Conservation (phyloP, 2,888 invertebrate genomes). For the Hybos culiciformis region DNA sequence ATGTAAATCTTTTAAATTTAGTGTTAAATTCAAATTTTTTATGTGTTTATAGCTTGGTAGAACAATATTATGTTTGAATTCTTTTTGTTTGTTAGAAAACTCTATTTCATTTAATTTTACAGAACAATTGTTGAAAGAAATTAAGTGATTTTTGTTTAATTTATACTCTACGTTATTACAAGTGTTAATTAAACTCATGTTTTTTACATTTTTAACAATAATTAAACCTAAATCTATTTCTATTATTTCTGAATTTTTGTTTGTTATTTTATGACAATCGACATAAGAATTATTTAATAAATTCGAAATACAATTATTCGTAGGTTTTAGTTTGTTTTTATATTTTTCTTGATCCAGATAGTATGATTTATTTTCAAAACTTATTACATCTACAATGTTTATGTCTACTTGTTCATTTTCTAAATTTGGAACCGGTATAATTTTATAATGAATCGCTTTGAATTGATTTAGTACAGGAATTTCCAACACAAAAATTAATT, state of each 20-base stretch:
- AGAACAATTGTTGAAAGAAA: slow-evolving; percentile 7
- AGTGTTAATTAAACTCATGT: slow-evolving; percentile 3
- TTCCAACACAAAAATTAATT: background rate
- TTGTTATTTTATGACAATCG: background rate
- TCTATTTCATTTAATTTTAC: too few species aligned
- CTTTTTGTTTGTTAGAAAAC: too few species aligned
- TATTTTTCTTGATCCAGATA: background rate
- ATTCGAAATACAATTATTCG: background rate
- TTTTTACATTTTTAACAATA: slow-evolving; percentile 6
- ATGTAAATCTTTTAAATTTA: too few species aligned
- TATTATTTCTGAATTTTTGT: background rate
- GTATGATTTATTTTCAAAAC: background rate
- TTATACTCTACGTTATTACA: slow-evolving; percentile 6
- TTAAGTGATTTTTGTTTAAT: slow-evolving; percentile 3
- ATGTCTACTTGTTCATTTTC: background rate
- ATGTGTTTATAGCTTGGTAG: too few species aligned
- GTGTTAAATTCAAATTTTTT: too few species aligned
- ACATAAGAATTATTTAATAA: too few species aligned
- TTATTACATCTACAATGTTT: background rate
- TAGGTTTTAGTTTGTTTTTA: background rate
- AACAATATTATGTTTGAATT: too few species aligned
- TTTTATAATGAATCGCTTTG: background rate
- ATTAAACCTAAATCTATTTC: background rate
- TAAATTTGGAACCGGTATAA: too few species aligned
- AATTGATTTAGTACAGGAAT: too few species aligned